Evolutionary conservation across 2,888 invertebrate species (phyloP).

Genomic region (Heliconius erato): DNA sequence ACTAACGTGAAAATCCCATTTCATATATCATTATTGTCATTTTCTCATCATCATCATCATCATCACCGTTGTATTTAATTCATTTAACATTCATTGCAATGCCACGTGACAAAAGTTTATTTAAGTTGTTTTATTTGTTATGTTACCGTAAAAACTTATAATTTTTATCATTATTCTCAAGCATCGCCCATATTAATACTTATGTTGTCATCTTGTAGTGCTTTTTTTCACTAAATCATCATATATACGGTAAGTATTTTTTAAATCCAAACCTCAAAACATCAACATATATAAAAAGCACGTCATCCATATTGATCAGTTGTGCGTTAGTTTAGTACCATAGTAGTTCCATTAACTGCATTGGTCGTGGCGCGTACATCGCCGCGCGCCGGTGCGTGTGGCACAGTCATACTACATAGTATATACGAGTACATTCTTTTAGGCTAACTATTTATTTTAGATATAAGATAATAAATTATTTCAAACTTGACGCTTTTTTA

Average conservation of each 20-base stretch:
- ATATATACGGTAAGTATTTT: not conserved
- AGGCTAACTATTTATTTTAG: constrained; percentile 47
- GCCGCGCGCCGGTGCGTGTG: no score
- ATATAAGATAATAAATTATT: constrained; percentile 35
- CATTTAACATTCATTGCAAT: not conserved
- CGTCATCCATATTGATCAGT: not conserved
- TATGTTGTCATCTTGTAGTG: no score
- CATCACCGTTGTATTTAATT: not conserved
- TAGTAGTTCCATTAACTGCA: constrained; percentile 15
- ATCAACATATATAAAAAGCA: not conserved
- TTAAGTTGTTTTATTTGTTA: not conserved
- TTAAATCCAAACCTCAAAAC: not conserved
- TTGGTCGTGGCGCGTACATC: not conserved
- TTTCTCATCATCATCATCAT: not conserved
- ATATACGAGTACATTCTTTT: constrained; percentile 26
- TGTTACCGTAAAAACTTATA: not conserved
- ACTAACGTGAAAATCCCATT: not conserved
- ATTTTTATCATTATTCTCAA: not conserved
- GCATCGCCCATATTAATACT: no score
- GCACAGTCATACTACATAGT: not conserved
- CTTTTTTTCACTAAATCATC: no score
- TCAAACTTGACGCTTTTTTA: constrained; percentile 7
- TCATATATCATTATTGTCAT: constrained; percentile 9
- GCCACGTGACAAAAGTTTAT: not conserved
- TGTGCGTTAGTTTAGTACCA: not conserved